phyloP scores from a whole-genome alignment of 2,888 invertebrate species.

The Diaperis boleti region DNA sequence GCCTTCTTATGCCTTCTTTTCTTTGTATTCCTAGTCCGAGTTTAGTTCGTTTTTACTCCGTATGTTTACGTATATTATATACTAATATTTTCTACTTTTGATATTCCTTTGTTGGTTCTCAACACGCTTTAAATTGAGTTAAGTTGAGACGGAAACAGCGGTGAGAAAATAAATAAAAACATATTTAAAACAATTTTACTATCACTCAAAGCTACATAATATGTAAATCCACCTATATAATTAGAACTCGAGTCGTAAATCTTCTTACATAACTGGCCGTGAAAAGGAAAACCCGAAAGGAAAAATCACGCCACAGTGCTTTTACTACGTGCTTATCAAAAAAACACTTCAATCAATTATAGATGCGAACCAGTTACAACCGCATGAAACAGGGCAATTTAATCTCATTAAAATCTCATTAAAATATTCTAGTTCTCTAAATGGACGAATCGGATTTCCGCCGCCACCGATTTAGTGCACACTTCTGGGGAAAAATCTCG shows the following conservation, averaged over 20 bases:
- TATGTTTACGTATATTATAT: no score
- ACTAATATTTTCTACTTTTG: no score
- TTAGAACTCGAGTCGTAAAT: constrained; percentile 12
- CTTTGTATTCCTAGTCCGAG: no score
- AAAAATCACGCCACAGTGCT: constrained; percentile 2
- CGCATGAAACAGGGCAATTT: neutral
- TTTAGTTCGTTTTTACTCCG: no score
- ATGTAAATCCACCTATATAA: no score
- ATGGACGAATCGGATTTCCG: constrained; percentile 11
- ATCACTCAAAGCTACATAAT: no score
- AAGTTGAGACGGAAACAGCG: no score
- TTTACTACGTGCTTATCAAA: constrained; percentile 11
- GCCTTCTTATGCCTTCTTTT: no score
- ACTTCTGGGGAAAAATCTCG: constrained; percentile 17
- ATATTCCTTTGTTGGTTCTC: no score
- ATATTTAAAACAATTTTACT: no score
- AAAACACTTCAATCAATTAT: neutral
- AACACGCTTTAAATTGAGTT: no score
- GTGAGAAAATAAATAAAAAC: no score
- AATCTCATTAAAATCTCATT: constrained; percentile 20
- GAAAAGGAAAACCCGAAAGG: constrained; percentile 16
- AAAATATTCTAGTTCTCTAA: constrained; percentile 2
- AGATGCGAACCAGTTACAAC: neutral
- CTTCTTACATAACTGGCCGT: constrained; percentile 13
- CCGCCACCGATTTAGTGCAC: neutral